phyloP scores from a whole-genome alignment of 2,797 vertebrate species.

The Cynodonichthys magdalenae region DNA sequence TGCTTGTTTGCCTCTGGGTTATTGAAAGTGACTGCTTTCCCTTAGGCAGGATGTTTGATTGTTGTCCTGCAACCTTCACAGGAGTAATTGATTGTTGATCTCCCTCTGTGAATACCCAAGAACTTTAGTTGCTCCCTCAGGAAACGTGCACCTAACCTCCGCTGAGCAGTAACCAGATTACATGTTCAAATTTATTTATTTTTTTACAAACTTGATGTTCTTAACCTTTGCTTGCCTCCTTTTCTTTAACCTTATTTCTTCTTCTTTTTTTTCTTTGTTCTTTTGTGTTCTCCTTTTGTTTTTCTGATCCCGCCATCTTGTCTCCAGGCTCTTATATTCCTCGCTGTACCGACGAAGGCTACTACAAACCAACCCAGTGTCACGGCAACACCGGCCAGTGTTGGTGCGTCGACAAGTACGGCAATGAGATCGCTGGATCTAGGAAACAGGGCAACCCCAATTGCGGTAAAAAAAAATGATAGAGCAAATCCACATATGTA shows the following conservation, averaged over 20 bases:
- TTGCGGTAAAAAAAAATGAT: conserved; percentile 83
- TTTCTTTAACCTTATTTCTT: neutral
- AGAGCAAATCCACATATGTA: conserved; percentile 15
- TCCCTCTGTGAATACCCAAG: conserved; percentile 56
- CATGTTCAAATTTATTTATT: neutral
- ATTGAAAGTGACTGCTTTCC: conserved; percentile 60
- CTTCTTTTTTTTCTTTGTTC: neutral
- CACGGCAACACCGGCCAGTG: conserved; percentile 93
- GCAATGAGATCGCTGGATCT: conserved; percentile 94
- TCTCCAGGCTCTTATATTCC: conserved; percentile 88
- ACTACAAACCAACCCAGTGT: conserved; percentile 95
- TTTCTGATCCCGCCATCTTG: neutral
- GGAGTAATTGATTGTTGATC: conserved; percentile 64
- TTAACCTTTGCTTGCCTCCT: conserved; percentile 2
- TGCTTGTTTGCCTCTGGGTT: conserved; percentile 34
- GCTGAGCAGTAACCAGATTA: conserved; percentile 13
- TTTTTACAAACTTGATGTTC: conserved; percentile 14
- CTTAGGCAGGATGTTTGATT: conserved; percentile 69
- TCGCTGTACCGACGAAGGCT: conserved; percentile 93
- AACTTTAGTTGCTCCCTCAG: conserved; percentile 35
- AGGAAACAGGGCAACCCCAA: conserved; percentile 92
- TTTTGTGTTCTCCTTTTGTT: neutral
- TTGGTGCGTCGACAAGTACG: conserved; percentile 98
- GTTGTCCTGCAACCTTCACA: conserved; percentile 63
- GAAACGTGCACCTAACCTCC: conserved; percentile 10